Evolutionary conservation across 2,113 vertebrate species (phyloP).

Genomic region (Antennarius striatus): DNA sequence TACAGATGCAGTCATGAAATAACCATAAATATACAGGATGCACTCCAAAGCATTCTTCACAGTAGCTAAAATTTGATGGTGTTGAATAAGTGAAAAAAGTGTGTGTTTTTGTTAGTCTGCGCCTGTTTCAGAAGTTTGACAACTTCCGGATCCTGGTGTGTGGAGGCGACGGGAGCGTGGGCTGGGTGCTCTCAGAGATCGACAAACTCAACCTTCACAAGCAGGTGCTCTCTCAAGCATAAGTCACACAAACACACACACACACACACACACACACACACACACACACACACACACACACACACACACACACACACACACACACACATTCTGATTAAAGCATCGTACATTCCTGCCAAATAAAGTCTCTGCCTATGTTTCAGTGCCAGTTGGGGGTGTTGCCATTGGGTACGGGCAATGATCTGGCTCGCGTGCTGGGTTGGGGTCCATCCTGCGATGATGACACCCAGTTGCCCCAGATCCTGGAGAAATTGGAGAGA

Average conservation of each 20-base stretch:
- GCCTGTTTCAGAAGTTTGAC: constrained; percentile 98
- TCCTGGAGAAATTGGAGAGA: constrained; percentile 95
- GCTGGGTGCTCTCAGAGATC: constrained; percentile 98
- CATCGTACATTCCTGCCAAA: not conserved
- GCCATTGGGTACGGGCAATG: constrained; percentile 95
- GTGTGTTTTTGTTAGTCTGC: constrained; percentile 81
- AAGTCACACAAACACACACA: not conserved
- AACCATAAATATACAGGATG: not conserved
- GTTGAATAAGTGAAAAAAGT: not conserved
- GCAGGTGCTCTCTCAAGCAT: constrained; percentile 78
- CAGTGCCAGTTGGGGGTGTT: constrained; percentile 97
- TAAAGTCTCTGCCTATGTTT: constrained; percentile 25
- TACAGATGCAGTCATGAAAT: not conserved
- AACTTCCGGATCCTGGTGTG: constrained; percentile 98
- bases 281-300: not conserved
- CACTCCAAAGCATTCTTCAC: not conserved
- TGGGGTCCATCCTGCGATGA: constrained; percentile 98
- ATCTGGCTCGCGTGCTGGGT: constrained; percentile 92
- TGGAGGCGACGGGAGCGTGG: constrained; percentile 96
- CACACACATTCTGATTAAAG: not conserved
- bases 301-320: not conserved
- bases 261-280: not conserved
- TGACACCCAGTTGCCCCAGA: constrained; percentile 93
- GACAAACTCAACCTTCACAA: constrained; percentile 97
- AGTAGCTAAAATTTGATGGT: too few species aligned